A percentile compares a stretch with the other conserved stretches of the same genome.
phyloP scores from a whole-genome alignment of 2,888 invertebrate genomes.

The Omphaloscelis lunosa region DNA sequence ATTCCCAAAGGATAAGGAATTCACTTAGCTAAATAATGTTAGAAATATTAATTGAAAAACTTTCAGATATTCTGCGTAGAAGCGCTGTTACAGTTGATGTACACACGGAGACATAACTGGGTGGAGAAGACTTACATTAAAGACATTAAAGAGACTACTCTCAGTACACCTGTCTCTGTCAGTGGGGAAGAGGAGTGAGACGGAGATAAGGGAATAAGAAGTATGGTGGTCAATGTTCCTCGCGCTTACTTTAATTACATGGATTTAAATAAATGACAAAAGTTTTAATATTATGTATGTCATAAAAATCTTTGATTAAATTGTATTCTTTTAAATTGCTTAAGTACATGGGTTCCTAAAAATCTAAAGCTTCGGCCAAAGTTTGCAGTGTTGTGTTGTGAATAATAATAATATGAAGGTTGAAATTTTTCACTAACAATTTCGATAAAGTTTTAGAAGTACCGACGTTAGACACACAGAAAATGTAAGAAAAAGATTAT shows the following conservation, averaged over 20 bases:
- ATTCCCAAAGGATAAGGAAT: too few species aligned
- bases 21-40: too few species aligned
- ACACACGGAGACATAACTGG: constrained; percentile 78
- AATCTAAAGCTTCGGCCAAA: too few species aligned
- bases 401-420: too few species aligned
- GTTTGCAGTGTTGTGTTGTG: too few species aligned
- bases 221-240: too few species aligned
- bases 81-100: constrained; percentile 75
- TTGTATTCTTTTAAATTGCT: too few species aligned
- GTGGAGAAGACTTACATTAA: constrained; percentile 15
- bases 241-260: background rate
- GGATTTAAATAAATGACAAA: background rate
- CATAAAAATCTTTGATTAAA: background rate
- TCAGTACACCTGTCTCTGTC: background rate
- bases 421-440: too few species aligned
- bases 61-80: constrained; percentile 78
- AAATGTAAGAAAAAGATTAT: too few species aligned
- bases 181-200: constrained; percentile 10
- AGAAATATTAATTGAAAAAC: background rate
- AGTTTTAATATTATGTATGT: background rate
- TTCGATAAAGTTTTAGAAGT: too few species aligned
- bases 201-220: background rate
- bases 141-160: constrained; percentile 16
- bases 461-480: too few species aligned
- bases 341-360: too few species aligned